Conservation (phyloP, 2,113 vertebrate species). For the Zosterops japonicus region DNA sequence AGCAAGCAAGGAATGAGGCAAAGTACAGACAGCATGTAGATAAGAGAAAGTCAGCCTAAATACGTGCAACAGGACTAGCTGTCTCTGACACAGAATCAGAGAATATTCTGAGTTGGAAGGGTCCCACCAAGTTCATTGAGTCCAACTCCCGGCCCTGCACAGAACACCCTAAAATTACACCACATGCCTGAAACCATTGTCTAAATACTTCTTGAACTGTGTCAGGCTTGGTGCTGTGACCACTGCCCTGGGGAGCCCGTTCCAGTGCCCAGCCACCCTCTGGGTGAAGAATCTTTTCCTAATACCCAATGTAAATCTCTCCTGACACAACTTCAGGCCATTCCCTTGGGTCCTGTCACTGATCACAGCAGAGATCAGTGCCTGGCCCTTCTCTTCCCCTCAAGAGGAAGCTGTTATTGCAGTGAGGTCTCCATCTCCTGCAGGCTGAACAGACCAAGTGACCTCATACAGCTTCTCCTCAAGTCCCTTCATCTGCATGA, state of each 20-base stretch:
- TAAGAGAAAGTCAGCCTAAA: neutral
- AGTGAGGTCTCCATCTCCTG: neutral
- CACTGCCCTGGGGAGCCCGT: neutral
- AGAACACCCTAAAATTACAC: neutral
- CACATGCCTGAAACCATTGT: fast-evolving
- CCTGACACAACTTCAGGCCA: neutral
- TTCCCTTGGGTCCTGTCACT: neutral
- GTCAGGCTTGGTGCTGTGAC: neutral
- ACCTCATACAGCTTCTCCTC: neutral
- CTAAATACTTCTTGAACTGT: fast-evolving
- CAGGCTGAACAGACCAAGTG: neutral
- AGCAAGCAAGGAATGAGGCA: neutral
- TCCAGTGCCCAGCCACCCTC: neutral
- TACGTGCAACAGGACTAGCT: neutral
- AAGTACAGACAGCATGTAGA: neutral
- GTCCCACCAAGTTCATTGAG: fast-evolving
- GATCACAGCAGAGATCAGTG: neutral
- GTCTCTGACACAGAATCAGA: neutral
- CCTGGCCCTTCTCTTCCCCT: neutral
- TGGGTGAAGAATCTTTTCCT: neutral
- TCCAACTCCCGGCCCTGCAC: no score
- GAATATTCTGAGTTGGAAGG: neutral
- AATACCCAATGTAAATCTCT: neutral
- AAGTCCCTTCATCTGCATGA: neutral
- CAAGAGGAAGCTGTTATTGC: neutral